Conservation (phyloP, 2,888 invertebrate species). For the Empis livida region DNA sequence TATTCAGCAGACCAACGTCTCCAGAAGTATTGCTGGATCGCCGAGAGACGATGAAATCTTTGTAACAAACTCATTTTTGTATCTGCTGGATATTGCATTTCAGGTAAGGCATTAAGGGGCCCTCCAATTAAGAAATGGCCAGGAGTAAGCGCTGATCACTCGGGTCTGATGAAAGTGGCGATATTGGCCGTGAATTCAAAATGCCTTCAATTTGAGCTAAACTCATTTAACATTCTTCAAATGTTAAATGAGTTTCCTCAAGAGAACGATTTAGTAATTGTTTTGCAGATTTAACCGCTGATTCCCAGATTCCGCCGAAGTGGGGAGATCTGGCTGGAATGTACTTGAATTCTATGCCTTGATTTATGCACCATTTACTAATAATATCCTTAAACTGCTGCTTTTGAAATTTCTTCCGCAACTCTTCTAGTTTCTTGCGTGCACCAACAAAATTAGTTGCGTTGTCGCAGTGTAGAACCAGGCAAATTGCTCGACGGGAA, state of each 20-base stretch:
- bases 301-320: conserved; percentile 12
- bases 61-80: neutral
- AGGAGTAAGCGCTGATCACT: conserved; percentile 5
- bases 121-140: conserved; percentile 8
- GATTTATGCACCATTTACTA: conserved; percentile 5
- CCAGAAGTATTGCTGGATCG: neutral
- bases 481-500: conserved; percentile 8
- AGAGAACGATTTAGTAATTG: no score
- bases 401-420: conserved; percentile 6
- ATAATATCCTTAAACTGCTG: conserved; percentile 6
- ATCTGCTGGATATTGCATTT: neutral
- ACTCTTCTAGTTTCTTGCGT: conserved; percentile 8
- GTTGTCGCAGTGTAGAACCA: conserved; percentile 10
- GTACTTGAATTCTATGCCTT: conserved; percentile 2
- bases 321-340: conserved; percentile 11
- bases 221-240: conserved; percentile 6
- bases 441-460: conserved; percentile 13
- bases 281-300: no score
- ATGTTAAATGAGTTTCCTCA: conserved; percentile 2
- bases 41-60: neutral
- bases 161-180: conserved; percentile 3
- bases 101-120: conserved; percentile 2
- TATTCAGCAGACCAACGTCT: neutral
- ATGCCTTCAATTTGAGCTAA: neutral
- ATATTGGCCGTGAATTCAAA: neutral